Percentiles rank a stretch among this genome's conserved stretches.
These are phyloP conservation scores for Sylvilagus bachmani DNA, from an alignment of 2,113 vertebrate genomes.

Conservation along the genomic window DNA sequence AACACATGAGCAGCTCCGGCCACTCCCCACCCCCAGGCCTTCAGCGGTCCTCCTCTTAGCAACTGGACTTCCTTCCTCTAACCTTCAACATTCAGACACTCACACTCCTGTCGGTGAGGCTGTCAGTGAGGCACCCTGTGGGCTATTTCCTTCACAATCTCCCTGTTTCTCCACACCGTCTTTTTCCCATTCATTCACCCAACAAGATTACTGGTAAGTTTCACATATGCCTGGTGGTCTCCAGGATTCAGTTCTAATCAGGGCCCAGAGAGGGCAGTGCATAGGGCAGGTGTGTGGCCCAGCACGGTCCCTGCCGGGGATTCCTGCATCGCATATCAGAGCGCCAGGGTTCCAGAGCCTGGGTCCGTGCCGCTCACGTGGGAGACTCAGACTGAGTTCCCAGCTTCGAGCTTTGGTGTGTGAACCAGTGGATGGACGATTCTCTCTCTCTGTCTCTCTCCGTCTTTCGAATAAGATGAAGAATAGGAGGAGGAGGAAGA, in stretches of 20 bases:
- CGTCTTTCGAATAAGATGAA: too few species aligned
- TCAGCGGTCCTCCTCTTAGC: neutral
- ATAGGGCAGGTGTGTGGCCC: too few species aligned
- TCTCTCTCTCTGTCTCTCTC: too few species aligned
- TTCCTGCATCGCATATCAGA: too few species aligned
- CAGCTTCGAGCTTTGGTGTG: too few species aligned
- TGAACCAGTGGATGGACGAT: too few species aligned
- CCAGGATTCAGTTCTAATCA: neutral
- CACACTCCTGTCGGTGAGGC: neutral
- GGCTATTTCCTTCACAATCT: neutral
- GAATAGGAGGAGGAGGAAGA: too few species aligned
- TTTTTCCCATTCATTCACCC: neutral
- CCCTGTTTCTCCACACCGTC: neutral
- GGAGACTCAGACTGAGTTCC: too few species aligned
- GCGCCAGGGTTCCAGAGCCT: too few species aligned
- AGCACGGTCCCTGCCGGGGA: too few species aligned
- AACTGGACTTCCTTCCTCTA: neutral
- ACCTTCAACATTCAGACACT: neutral
- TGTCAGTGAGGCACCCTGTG: neutral
- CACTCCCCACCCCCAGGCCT: neutral
- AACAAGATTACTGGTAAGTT: neutral
- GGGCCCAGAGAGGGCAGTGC: neutral
- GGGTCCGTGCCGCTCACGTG: too few species aligned
- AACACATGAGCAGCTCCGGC: neutral
- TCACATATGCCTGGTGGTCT: neutral